Conservation (phyloP, 2,113 vertebrate species). For the Salvator merianae region DNA sequence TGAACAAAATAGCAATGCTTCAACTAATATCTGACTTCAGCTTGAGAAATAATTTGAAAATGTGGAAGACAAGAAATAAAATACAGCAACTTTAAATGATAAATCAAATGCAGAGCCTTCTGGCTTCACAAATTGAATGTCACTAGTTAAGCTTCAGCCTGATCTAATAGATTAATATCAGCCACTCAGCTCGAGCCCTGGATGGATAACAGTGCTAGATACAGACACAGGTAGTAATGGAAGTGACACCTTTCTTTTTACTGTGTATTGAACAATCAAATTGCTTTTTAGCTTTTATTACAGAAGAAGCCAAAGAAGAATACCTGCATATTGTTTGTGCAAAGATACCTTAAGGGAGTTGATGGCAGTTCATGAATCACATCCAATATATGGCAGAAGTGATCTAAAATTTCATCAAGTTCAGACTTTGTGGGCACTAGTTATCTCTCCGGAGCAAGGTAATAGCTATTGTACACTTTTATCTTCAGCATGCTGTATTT, state of each 20-base stretch:
- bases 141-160: not conserved
- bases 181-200: constrained; percentile 20
- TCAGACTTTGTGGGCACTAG: not conserved
- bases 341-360: constrained; percentile 11
- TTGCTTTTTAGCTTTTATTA: constrained; percentile 35
- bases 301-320: not conserved
- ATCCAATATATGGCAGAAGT: constrained; percentile 6
- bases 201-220: not conserved
- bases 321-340: constrained; percentile 18
- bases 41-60: constrained; percentile 3
- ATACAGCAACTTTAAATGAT: not conserved
- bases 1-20: constrained; percentile 2
- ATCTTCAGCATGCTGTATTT: not conserved
- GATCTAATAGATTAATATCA: constrained; percentile 17
- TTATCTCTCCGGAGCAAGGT: constrained; percentile 23
- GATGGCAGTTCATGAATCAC: constrained; percentile 30
- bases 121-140: constrained; percentile 27
- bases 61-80: not conserved
- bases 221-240: not conserved
- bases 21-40: not conserved
- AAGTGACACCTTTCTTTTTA: not conserved
- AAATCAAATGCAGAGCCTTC: not conserved
- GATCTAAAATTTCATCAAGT: not conserved
- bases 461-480: constrained; percentile 16
- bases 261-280: constrained; percentile 38